phyloP scores from a whole-genome alignment of 1,140 invertebrate species.

The Pantala flavescens region DNA sequence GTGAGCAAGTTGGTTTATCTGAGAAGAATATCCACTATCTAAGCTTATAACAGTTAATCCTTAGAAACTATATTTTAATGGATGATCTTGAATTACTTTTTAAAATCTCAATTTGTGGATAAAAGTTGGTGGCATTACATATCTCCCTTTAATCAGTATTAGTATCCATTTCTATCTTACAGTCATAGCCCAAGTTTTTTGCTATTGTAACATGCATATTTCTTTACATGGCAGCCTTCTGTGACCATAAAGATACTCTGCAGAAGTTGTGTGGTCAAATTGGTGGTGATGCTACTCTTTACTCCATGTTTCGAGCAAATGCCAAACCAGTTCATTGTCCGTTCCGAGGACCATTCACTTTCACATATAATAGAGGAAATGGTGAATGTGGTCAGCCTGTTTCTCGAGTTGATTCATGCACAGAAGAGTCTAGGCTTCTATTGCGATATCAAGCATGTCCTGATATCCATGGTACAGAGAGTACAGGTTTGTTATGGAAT shows the following conservation, averaged over 20 bases:
- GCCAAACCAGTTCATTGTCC: conserved; percentile 57
- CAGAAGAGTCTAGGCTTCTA: conserved; percentile 46
- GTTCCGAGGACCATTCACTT: conserved; percentile 64
- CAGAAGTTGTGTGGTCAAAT: conserved; percentile 36
- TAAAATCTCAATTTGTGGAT: too few relatives aligned
- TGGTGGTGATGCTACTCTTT: conserved; percentile 56
- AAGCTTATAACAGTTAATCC: too few relatives aligned
- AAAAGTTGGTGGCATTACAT: too few relatives aligned
- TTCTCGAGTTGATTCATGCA: conserved; percentile 51
- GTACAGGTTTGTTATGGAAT: conserved; percentile 48
- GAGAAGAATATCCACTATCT: too few relatives aligned
- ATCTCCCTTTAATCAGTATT: too few relatives aligned
- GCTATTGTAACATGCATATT: too few relatives aligned
- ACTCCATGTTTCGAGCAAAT: conserved; percentile 61
- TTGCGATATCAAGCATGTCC: conserved; percentile 56
- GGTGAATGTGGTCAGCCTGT: conserved; percentile 62
- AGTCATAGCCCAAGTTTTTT: too few relatives aligned
- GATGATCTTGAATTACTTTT: too few relatives aligned
- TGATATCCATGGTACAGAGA: conserved; percentile 52
- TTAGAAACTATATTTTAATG: too few relatives aligned
- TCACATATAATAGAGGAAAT: conserved; percentile 67
- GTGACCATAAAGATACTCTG: not conserved
- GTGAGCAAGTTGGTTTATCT: too few relatives aligned
- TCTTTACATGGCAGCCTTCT: not conserved
- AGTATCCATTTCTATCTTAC: too few relatives aligned